Base-by-base conservation (phyloP, 2,888 invertebrate genomes). In the Trichogramma dendrolimi region DNA sequence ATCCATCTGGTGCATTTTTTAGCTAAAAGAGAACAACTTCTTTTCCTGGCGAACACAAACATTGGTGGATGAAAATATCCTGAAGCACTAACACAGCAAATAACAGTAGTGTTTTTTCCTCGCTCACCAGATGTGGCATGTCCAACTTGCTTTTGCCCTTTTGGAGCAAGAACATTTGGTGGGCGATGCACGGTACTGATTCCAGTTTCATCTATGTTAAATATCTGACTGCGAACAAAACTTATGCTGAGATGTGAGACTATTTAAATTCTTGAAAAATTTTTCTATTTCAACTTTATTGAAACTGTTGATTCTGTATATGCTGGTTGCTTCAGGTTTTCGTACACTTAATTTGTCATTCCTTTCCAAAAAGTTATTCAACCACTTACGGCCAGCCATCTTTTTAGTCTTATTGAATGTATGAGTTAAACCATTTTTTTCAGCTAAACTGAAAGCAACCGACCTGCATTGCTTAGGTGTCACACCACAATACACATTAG, bases 361-460 rank as follows among this genome's bases (percentile, higher is more conserved):
- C 42, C 62, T 60, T 27, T 62, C 63, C 61, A 64, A 67, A 52
- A 69, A 71, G 1, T 40, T 10, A 48, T 61, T 59, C 14, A 58
- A 67, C 50, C 62, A 69, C 8, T 71, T 41, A 60, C 67, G 67
- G 5, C 67, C 70, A 27, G 70, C 68, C 11, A 48, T 63, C 49
- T 14, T n/a, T 11, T 61, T 62, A 6, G 60, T 50, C 49, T 60
- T 62, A 47, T 64, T 69, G 42, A 71, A 71, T 27, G 60, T 49
- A 47, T 68, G 67, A 10, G 61, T 46, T 47, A 68, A 52, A 43
- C 63, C 57, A 4, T 68, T 40, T 1, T 56, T 11, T 60, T 68
- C 67, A 4, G 68, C 67, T 8, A 66, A 55, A 2, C 66, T 51
- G 38, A 58, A 71, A 0, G 66, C 69, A 1, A 71, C 41, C 41